Base-by-base conservation (phyloP, 2,888 invertebrate genomes). In the Caenorhabditis plicata region DNA sequence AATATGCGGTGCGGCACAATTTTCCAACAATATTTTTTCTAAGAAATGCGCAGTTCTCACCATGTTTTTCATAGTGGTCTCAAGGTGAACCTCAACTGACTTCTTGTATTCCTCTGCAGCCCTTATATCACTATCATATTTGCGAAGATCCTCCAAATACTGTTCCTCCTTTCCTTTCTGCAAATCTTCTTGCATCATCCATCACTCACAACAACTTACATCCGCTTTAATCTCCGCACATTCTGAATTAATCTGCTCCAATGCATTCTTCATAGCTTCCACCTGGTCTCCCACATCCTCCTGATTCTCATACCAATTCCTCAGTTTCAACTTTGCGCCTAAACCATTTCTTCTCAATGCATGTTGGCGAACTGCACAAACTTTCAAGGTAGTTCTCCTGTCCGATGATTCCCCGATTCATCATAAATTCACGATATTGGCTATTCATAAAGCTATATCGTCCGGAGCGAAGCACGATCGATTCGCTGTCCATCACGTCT, bases 201-300 rank as follows among this genome's bases (percentile, higher is more conserved):
- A 13, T 15, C 8, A 35, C 7, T 35, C 15, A 13, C 15, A 7
- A 4, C 4, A 29, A 38, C 26, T 38, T 27, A 55, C 54, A 26
- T 56, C 56, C 2, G 44, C 36, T 17, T 56, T 50, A 4, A 56
- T 48, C 27, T 56, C 56, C 17, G 50, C 50, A 23, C 56, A 56
- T 15, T 56, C 56, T 17, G 42, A 51, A 1, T 15, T 20, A 1
- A 50, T 4, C 39, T 49, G 49, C 13, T 56, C 46, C 22, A 56
- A 36, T 8, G 32, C 26, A 8, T 26, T 36, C 23, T 45, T 35
- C 2, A 8, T n/a, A 11, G 33, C 25, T 7, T 7, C 26, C 1
- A 27, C n/a, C 46, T 36, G 9, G 15, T 51, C 56, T 1, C 35
- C 46, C n/a, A 35, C 20, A 4, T 56, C 50, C 27, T 43, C 33